Evolutionary conservation across 2,888 invertebrate species (phyloP), one percentile per base, ranked within the genome.

Genomic region (Euphydryas editha): DNA sequence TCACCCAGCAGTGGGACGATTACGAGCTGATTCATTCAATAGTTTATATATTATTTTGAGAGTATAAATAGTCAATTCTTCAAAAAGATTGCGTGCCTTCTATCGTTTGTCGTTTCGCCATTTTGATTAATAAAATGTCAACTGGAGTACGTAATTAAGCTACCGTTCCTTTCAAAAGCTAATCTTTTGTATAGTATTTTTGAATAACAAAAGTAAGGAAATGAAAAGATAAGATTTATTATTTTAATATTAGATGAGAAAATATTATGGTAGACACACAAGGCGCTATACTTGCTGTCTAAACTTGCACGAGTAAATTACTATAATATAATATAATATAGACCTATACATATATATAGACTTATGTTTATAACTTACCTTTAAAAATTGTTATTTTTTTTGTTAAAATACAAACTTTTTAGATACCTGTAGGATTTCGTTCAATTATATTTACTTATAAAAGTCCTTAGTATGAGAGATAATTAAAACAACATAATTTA

Each of bases 111-210:
- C 13, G 20, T 47, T 47, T 47, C 20, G 18, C 20, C 20, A 47
- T 20, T 47, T 21, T 21, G 20, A 47, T 47, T 47, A 21, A 21
- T 15, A 13, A 47, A 47, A 20, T 47, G 21, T 47, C 47, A 47
- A 47, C 13, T 6, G 13, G 13, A 11, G 15, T 20, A 20, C 21
- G 21, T 20, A 11, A 47, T 20, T 47, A n/a, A n/a, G n/a, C n/a
- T 47, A 13, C 13, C 13, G 47, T 21, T 20, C 10, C 1, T 47
- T 47, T 44, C 6, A 44, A n/a, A 13, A 51, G n/a, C 15, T 7
- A 51, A 24, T 51, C 49, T 24, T 51, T 51, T 24, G 49, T 49
- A 24, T 6, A 21, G 47, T 20, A 18, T 20, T 18, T 47, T 47
- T 11, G 5, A 1, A 20, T 20, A 11, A 20, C 20, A 11, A 47